Evolutionary conservation across 2,888 invertebrate species (phyloP).

Genomic region (Nasonovia ribisnigri): DNA sequence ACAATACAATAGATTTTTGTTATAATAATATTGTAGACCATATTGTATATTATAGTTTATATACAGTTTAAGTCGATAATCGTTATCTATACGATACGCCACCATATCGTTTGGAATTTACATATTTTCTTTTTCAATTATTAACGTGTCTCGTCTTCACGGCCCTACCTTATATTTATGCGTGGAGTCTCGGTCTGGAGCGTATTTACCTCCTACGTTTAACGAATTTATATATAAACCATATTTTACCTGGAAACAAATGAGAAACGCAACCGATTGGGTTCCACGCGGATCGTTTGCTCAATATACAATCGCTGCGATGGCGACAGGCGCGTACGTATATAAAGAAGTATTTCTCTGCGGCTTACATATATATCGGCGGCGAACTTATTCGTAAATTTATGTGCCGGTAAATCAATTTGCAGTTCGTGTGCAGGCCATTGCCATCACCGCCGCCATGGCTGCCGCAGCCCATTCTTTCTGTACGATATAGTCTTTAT

Average conservation of each 20-base stretch:
- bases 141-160: not conserved
- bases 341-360: conserved; percentile 24
- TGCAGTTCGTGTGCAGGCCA: conserved; percentile 40
- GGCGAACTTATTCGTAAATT: conserved; percentile 48
- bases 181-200: not conserved
- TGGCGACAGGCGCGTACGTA: conserved; percentile 1
- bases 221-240: not conserved
- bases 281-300: not conserved
- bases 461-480: not conserved
- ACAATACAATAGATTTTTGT: no score
- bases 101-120: not conserved
- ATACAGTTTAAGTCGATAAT: not conserved
- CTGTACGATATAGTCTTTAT: conserved; percentile 36
- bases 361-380: conserved; percentile 4
- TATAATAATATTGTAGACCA: no score
- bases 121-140: not conserved
- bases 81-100: not conserved
- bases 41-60: not conserved
- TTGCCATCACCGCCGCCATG: not conserved
- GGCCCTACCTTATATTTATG: not conserved
- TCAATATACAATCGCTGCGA: not conserved
- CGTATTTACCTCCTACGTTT: not conserved
- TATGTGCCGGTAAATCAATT: conserved; percentile 54
- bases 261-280: not conserved
- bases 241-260: not conserved